These are phyloP conservation scores for Dolomedes plantarius DNA, from an alignment of 2,888 invertebrate genomes.

Conservation along the genomic window DNA sequence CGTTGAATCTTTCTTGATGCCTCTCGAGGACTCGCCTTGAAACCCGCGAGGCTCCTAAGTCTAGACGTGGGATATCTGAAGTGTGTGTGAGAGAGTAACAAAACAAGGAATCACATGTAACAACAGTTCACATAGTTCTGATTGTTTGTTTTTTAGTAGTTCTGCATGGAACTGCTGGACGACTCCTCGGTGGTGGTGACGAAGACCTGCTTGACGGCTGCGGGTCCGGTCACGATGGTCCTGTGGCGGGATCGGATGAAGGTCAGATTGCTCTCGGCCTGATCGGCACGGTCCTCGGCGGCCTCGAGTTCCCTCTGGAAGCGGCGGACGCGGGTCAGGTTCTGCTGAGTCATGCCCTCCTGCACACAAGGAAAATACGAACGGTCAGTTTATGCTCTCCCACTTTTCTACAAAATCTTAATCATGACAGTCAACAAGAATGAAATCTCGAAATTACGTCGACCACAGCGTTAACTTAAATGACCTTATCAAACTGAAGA, in stretches of 20 bases:
- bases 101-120: slow-evolving; percentile 16
- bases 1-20: no score
- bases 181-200: slow-evolving; percentile 68
- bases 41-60: neutral
- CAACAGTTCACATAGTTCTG: neutral
- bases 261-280: slow-evolving; percentile 94
- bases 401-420: no score
- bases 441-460: no score
- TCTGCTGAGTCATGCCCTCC: slow-evolving; percentile 94
- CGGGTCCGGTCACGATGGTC: slow-evolving; percentile 74
- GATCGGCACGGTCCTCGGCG: slow-evolving; percentile 96
- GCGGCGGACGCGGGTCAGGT: slow-evolving; percentile 95
- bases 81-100: neutral
- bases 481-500: no score
- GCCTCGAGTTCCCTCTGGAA: slow-evolving; percentile 99
- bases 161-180: slow-evolving; percentile 26
- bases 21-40: no score
- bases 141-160: neutral
- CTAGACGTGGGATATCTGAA: neutral
- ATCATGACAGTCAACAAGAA: no score
- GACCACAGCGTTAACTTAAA: no score
- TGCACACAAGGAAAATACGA: no score
- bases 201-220: slow-evolving; percentile 54
- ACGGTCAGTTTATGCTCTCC: no score
- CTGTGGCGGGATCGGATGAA: slow-evolving; percentile 98